Base-by-base conservation (phyloP, 1,140 invertebrate genomes). In the Coptotermes formosanus region DNA sequence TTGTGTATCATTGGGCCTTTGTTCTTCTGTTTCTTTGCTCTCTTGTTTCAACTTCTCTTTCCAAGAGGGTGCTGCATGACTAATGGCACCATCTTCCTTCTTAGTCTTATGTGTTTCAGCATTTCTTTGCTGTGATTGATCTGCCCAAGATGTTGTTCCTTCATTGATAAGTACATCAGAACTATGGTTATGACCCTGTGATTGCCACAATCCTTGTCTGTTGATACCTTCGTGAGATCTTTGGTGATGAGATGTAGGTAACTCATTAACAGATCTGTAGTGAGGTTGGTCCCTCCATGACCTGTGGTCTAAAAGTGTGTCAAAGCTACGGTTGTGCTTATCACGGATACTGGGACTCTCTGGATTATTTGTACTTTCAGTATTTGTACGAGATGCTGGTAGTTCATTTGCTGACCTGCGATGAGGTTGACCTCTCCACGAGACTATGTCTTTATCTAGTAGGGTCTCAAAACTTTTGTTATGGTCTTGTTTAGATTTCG, bases 271-370 rank as follows among this genome's bases (percentile, higher is more conserved):
- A 43, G 88, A 88, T 83, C 89, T 89, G 83, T 88, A 88, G 85
- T 89, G 88, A 82, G 87, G 87, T 91, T 91, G 84, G 90, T 88
- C 92, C 86, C 92, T 88, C 64, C 88, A 87, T 23, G 55, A 85
- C 88, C 87, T 86, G 89, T 91, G 75, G 83, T 86, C 88, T 88
- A 90, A 23, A 87, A 87, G 83, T 90, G 89, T 44, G 88, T 90
- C 12, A 87, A 87, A 88, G 88, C 89, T 87, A 21, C 85, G 55
- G 23, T 85, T 85, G 59, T 87, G 88, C 85, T 88, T 89, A 32
- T 89, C 89, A 86, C 89, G 90, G 52, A 30, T 59, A n/a, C n/a
- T 75, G 8, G n/a, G 14, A 25, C 64, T 12, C 11, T 30, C 64
- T 75, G 64, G 64, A 75, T 30, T 75, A 75, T 75, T 75, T 75